phyloP scores from a whole-genome alignment of 2,113 vertebrate species.

The Pseudopipra pipra region DNA sequence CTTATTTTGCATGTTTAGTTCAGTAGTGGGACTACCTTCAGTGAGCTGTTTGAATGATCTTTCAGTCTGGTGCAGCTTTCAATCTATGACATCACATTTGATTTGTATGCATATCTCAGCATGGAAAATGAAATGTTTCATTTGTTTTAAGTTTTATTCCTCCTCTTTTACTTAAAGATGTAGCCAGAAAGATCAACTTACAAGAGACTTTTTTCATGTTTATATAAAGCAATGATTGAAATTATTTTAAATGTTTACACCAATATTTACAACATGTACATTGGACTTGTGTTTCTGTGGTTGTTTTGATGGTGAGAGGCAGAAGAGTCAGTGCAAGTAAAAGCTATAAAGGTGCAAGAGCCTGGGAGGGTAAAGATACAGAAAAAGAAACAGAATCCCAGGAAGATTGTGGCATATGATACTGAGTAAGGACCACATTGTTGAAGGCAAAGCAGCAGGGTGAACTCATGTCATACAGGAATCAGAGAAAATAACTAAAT shows the following conservation, averaged over 20 bases:
- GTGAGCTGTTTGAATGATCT: neutral
- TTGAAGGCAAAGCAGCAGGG: neutral
- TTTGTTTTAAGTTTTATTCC: neutral
- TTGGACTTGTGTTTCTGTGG: neutral
- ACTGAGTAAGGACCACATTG: neutral
- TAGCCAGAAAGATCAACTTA: neutral
- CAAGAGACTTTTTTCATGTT: neutral
- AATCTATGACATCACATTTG: neutral
- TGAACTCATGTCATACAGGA: neutral
- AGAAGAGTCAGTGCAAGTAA: neutral
- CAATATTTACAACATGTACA: neutral
- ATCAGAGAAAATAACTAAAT: neutral
- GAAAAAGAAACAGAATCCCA: neutral
- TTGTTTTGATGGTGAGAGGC: neutral
- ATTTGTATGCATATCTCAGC: fast-evolving
- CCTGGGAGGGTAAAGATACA: neutral
- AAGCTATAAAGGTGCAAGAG: neutral
- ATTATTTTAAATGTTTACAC: neutral
- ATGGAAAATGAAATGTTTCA: neutral
- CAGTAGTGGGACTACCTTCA: neutral
- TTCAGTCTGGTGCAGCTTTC: neutral
- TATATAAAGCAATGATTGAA: neutral
- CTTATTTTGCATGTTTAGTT: neutral
- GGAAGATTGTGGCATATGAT: neutral
- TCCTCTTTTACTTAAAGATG: neutral